These are phyloP conservation scores for Leptinotarsa defecta DNA, from an alignment of 1,140 invertebrate species.

Conservation along the genomic window DNA sequence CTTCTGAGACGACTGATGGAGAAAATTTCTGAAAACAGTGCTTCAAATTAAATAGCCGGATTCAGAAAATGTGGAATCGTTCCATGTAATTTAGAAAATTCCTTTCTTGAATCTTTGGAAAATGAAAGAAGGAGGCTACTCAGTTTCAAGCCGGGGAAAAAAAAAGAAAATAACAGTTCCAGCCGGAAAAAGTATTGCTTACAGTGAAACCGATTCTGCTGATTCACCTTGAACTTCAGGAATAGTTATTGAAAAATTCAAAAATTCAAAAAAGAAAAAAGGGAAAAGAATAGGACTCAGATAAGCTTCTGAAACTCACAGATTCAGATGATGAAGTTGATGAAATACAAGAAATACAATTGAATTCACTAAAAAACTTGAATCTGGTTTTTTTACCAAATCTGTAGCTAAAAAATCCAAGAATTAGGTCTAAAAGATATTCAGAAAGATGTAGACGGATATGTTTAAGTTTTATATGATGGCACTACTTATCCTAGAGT, in stretches of 20 bases:
- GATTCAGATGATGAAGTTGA: background rate
- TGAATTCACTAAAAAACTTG: too few species aligned
- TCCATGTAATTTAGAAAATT: background rate
- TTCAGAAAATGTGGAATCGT: background rate
- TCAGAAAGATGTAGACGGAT: too few species aligned
- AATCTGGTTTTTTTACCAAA: too few species aligned
- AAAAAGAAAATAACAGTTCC: background rate
- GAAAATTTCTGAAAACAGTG: background rate
- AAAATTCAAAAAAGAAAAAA: background rate
- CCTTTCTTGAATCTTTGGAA: too few species aligned
- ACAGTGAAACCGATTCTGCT: background rate
- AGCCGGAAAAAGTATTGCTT: background rate
- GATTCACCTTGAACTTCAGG: background rate
- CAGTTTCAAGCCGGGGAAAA: background rate
- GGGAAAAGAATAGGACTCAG: background rate
- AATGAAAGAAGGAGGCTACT: too few species aligned
- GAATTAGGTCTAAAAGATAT: too few species aligned
- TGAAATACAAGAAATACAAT: too few species aligned
- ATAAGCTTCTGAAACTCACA: background rate
- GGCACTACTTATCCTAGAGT: too few species aligned
- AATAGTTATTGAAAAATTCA: background rate
- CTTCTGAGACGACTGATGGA: conserved; percentile 5
- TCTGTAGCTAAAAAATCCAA: too few species aligned
- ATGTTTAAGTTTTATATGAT: background rate
- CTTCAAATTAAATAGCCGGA: conserved; percentile 11